Evolutionary conservation across 1,140 invertebrate genomes (phyloP).

Genomic region (Belonocnema kinseyi): DNA sequence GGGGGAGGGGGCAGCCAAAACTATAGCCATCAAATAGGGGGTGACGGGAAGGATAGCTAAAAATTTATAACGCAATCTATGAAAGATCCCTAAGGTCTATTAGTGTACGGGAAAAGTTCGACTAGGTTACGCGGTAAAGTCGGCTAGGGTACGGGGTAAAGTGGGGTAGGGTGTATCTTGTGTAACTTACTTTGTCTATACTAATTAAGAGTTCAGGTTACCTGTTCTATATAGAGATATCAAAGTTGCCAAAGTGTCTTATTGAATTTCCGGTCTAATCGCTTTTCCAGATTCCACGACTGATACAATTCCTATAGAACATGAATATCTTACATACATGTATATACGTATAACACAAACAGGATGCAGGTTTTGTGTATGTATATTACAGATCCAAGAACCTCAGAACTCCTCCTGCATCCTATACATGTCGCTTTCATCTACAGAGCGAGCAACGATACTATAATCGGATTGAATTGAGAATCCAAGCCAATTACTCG

Average conservation of each 20-base stretch:
- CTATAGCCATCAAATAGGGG: no score
- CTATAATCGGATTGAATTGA: constrained; percentile 12
- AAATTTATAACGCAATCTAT: no score
- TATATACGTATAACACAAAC: not conserved
- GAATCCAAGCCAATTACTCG: constrained; percentile 6
- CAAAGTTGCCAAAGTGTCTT: constrained; percentile 1
- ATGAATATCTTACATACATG: not conserved
- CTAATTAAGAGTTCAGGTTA: no score
- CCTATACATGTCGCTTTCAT: not conserved
- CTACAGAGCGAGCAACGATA: not conserved
- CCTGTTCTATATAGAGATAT: not conserved
- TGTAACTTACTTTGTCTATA: no score
- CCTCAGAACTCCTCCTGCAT: not conserved
- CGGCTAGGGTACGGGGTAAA: no score
- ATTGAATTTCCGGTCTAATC: constrained; percentile 18
- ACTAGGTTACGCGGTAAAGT: no score
- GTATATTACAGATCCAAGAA: not conserved
- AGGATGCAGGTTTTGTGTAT: not conserved
- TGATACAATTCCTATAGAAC: not conserved
- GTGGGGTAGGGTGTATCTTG: no score
- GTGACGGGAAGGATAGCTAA: no score
- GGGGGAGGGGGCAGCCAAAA: no score
- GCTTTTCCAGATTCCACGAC: not conserved
- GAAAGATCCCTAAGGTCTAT: no score
- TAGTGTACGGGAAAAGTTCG: no score